Evolutionary conservation across 2,797 vertebrate species (phyloP).

Genomic region (Pteronotus mesoamericanus): DNA sequence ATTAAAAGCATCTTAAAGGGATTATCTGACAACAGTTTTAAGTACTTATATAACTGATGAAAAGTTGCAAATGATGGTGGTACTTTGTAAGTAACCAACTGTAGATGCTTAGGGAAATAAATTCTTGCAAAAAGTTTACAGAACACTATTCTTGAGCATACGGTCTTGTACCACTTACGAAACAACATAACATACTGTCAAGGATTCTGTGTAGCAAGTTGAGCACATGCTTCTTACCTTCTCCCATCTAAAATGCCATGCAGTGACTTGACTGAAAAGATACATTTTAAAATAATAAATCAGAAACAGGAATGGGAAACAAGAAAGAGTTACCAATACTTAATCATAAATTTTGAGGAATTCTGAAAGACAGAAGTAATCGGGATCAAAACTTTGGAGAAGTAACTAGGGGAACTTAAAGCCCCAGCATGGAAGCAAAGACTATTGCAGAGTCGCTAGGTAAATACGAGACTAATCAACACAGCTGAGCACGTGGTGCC

Average conservation of each 20-base stretch:
- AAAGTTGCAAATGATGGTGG: background rate
- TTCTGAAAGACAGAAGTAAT: background rate
- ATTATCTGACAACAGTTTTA: background rate
- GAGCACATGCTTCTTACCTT: background rate
- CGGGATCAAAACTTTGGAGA: background rate
- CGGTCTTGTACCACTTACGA: background rate
- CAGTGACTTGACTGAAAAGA: background rate
- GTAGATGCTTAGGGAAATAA: background rate
- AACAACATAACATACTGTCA: background rate
- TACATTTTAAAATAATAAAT: background rate
- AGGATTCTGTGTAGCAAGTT: background rate
- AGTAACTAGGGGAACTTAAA: background rate
- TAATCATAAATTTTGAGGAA: background rate
- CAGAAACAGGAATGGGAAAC: background rate
- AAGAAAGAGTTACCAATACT: background rate
- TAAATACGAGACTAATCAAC: background rate
- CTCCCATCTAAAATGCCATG: background rate
- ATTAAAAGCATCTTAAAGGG: background rate
- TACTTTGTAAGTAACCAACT: background rate
- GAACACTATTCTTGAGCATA: background rate
- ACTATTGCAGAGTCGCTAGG: background rate
- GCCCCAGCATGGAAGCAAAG: background rate
- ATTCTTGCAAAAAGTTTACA: background rate
- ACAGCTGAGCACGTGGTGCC: background rate
- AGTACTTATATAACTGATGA: background rate